Evolutionary conservation across 2,113 vertebrate genomes (phyloP).

Genomic region (Taxidea taxus): DNA sequence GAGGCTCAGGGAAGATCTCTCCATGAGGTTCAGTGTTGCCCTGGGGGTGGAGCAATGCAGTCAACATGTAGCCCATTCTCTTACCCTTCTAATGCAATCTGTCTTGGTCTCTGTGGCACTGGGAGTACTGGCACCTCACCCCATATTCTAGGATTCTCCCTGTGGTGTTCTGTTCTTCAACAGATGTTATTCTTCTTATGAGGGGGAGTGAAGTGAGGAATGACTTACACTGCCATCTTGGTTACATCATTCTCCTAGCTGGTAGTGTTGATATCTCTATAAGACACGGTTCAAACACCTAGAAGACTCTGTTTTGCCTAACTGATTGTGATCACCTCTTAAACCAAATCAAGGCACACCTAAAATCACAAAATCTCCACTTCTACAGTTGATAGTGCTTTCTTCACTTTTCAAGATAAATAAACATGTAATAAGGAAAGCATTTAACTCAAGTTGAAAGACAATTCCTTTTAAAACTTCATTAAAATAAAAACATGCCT

Average conservation of each 20-base stretch:
- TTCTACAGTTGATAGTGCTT: neutral
- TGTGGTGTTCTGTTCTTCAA: neutral
- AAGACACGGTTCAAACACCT: neutral
- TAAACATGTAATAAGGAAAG: slow-evolving; percentile 44
- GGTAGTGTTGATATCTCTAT: neutral
- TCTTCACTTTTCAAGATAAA: slow-evolving; percentile 60
- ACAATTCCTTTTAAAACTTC: slow-evolving; percentile 48
- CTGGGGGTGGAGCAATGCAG: neutral
- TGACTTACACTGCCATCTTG: neutral
- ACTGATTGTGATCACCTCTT: neutral
- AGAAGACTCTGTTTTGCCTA: neutral
- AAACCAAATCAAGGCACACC: neutral
- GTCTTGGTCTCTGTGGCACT: neutral
- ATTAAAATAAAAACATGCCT: slow-evolving; percentile 52
- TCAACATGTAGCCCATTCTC: neutral
- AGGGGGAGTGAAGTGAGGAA: neutral
- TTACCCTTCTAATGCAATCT: neutral
- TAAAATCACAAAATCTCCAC: neutral
- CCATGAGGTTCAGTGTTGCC: neutral
- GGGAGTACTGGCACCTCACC: neutral
- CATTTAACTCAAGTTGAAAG: slow-evolving; percentile 62
- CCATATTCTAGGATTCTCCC: neutral
- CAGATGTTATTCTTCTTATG: neutral
- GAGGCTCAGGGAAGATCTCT: neutral
- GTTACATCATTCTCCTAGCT: neutral